Conservation (phyloP, 64 coral and sea anemone genomes). For the Anthopleura sola region DNA sequence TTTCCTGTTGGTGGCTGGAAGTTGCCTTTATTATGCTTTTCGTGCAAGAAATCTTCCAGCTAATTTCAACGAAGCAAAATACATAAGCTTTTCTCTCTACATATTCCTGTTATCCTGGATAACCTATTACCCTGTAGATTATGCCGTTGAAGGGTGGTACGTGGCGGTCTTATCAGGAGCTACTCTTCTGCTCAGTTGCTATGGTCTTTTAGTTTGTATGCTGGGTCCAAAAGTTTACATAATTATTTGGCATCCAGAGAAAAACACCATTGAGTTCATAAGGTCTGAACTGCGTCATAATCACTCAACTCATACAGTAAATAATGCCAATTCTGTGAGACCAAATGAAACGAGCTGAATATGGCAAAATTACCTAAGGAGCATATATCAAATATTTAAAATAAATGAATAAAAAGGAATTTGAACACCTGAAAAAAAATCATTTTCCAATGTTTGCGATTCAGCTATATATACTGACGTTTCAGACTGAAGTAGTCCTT, state of each 20-base stretch:
- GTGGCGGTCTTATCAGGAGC: constrained; percentile 30
- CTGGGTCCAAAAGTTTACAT: constrained; percentile 61
- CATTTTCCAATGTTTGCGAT: no score
- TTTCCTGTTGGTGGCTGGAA: constrained; percentile 3
- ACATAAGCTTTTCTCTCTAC: constrained; percentile 61
- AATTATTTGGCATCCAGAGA: constrained; percentile 41
- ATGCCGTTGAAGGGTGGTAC: constrained; percentile 46
- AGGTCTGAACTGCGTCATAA: constrained; percentile 8
- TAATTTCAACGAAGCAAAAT: constrained; percentile 63
- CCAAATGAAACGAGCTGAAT: no score
- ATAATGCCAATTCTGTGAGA: background rate
- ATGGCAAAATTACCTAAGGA: no score
- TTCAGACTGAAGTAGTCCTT: no score
- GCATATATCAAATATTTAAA: no score
- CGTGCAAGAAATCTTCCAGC: constrained; percentile 49
- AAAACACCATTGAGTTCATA: constrained; percentile 45
- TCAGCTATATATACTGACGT: no score
- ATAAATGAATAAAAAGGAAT: no score
- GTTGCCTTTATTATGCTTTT: constrained; percentile 46
- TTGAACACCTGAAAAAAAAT: no score
- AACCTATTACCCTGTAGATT: constrained; percentile 45
- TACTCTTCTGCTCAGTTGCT: constrained; percentile 50
- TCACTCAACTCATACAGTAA: no score
- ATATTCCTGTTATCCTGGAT: constrained; percentile 33
- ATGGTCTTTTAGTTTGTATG: constrained; percentile 46